Conservation (phyloP, 2,113 vertebrate genomes). For the Mormoops blainvillei region DNA sequence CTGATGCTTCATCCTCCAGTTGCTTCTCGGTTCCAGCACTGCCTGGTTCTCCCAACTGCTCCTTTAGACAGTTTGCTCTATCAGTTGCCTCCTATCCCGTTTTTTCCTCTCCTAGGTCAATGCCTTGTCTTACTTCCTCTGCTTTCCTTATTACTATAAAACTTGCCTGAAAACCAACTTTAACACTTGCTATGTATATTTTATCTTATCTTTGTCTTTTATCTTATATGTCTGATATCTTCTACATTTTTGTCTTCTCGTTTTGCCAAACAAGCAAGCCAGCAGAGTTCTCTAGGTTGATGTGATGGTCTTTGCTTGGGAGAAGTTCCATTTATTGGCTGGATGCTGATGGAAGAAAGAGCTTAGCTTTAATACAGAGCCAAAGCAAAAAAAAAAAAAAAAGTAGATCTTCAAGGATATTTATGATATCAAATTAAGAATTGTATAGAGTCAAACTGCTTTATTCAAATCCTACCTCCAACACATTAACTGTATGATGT, state of each 20-base stretch:
- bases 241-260: background rate
- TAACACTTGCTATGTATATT: background rate
- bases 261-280: background rate
- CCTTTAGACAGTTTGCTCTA: background rate
- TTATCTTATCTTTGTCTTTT: background rate
- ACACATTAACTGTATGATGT: background rate
- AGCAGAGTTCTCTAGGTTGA: background rate
- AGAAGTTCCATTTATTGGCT: background rate
- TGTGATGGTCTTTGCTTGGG: background rate
- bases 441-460: background rate
- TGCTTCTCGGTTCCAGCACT: background rate
- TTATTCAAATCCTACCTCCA: background rate
- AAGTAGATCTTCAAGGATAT: background rate
- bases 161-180: background rate
- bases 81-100: background rate
- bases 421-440: background rate
- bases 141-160: background rate
- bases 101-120: background rate
- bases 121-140: background rate
- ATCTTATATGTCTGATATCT: background rate
- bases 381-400: background rate
- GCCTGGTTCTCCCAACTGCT: background rate
- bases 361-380: background rate
- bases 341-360: background rate
- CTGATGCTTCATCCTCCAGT: background rate